These are phyloP conservation scores for Micropoecilia bifurca DNA, from an alignment of 2,797 vertebrate genomes.

Conservation along the genomic window DNA sequence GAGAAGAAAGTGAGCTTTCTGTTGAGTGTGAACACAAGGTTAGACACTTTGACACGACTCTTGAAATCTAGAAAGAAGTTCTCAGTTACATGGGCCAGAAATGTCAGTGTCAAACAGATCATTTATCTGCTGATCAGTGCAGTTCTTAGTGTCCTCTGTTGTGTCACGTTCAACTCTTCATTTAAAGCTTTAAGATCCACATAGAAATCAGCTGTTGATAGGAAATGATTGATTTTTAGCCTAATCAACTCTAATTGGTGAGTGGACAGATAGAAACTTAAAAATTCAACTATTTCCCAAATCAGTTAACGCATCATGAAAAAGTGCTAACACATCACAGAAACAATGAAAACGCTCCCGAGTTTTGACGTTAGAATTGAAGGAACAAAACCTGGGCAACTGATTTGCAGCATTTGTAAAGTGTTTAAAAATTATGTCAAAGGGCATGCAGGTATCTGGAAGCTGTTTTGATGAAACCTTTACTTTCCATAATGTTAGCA, in stretches of 20 bases:
- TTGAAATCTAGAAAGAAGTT: constrained; percentile 34
- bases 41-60: constrained; percentile 30
- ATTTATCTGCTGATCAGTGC: constrained; percentile 57
- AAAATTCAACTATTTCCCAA: not conserved
- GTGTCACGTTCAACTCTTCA: constrained; percentile 1
- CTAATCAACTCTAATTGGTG: not conserved
- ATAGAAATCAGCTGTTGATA: not conserved
- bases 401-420: not conserved
- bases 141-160: constrained; percentile 23
- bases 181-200: not conserved
- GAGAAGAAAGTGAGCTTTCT: not conserved
- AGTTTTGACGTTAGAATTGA: not conserved
- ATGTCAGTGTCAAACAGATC: constrained; percentile 57
- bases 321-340: not conserved
- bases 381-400: not conserved
- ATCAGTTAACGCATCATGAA: not conserved
- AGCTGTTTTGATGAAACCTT: not conserved
- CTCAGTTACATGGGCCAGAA: constrained; percentile 37
- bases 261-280: not conserved
- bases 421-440: not conserved
- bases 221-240: not conserved
- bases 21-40: constrained; percentile 20
- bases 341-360: not conserved
- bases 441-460: not conserved
- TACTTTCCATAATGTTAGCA: not conserved